These are phyloP conservation scores for Apostichopus japonicus DNA, from an alignment of 35 echinoderm and acorn worm species.

Conservation along the genomic window DNA sequence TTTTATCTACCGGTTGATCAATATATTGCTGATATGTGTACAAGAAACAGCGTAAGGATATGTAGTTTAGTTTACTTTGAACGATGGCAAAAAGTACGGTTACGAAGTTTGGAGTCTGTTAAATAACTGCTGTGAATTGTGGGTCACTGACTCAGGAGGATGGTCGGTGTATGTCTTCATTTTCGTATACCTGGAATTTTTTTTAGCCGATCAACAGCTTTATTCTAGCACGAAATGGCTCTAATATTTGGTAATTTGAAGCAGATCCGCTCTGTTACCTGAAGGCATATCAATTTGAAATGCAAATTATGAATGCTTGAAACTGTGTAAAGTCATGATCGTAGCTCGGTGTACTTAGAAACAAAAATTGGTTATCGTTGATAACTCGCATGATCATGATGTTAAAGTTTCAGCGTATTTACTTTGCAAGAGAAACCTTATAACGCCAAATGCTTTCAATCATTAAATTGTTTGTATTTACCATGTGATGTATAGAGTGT, in stretches of 20 bases:
- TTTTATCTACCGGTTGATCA: neutral
- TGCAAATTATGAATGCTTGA: slow-evolving; percentile 4
- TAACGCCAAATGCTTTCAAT: too few relatives aligned
- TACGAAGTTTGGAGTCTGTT: neutral
- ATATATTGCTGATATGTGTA: neutral
- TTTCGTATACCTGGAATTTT: neutral
- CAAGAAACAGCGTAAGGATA: neutral
- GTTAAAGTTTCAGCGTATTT: too few relatives aligned
- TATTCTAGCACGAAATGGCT: neutral
- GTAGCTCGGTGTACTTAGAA: too few relatives aligned
- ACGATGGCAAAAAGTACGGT: neutral
- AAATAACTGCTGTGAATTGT: slow-evolving; percentile 5
- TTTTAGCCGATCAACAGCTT: slow-evolving; percentile 15
- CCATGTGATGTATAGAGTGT: too few relatives aligned
- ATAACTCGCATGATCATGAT: too few relatives aligned
- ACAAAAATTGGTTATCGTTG: too few relatives aligned
- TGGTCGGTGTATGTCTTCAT: neutral
- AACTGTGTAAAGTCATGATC: neutral
- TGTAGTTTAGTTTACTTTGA: neutral
- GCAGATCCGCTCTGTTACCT: neutral
- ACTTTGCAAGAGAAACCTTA: too few relatives aligned
- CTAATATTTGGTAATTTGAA: slow-evolving; percentile 31
- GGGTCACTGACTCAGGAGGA: slow-evolving; percentile 17
- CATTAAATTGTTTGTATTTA: too few relatives aligned
- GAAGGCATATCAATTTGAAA: slow-evolving; percentile 33